Evolutionary conservation across 1,140 invertebrate species (phyloP), one percentile per base, ranked within the genome.

Genomic region (Drosophila murphyi): DNA sequence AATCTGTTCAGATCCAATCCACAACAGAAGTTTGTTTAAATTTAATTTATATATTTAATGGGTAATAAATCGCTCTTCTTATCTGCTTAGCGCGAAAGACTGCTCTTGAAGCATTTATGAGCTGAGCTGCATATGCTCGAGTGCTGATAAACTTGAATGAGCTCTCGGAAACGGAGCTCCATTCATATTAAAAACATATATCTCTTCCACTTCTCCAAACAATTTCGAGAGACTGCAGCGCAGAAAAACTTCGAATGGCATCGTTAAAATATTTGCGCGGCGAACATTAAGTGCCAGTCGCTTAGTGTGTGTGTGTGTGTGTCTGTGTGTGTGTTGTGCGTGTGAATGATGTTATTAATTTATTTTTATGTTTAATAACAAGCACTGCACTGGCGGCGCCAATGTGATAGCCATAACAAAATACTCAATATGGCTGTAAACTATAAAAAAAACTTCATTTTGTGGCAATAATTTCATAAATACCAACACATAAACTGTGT

Each of bases 301-400:
- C 63, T 59, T 72, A 60, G 68, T 60, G 43, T 48, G 32, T 59
- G 47, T 8, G 47, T 8, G 43, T 12, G 51, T 31, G 45, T 5
- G 29, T 2, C 12, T 5, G 43, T 5, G 43, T 28, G 34, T n/a
- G 45, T 39, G 55, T 5, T 7, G 29, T 7, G 45, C 34, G 37
- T 35, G 35, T 51, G 28, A 41, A 48, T 56, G 39, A 34, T 73
- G 8, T 64, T 64, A 54, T 74, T 70, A 70, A 74, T 70, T 74
- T 74, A 70, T 63, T 52, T 74, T 63, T 74, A 70, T 74, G 65
- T 55, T 70, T 70, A 63, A 74, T 63, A 69, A 56, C 62, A 57
- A 39, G 50, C 45, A 45, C 28, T 52, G 43, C 47, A 51, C 56
- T 62, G 72, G 65, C 65, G 71, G 43, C 37, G 39, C 64, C 64